Base-by-base conservation (phyloP, 2,113 vertebrate species). In the Gallinago paraguaiae region DNA sequence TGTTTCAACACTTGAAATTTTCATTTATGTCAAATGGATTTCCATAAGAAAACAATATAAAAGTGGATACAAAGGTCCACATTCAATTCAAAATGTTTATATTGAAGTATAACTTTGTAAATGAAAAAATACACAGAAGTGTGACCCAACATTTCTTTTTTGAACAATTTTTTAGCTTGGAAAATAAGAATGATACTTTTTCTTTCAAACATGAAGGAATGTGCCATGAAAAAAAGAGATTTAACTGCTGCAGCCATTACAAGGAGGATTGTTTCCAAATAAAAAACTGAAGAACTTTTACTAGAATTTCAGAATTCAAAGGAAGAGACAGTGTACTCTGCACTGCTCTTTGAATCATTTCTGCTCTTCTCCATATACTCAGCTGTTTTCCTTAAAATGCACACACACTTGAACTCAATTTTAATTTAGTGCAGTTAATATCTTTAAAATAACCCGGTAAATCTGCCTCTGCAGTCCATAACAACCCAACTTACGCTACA, bases 391-490 rank as follows among this genome's bases (percentile, higher is more conserved):
- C 24, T 90, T 70, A 39, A 57, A 77, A 85, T 0, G 0, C 22
- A 57, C 12, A 50, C 4, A 37, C 5, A 33, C 10, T 14, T 63
- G 6, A 86, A 89, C 4, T 48, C 10, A 88, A 76, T 76, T 91
- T 63, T 75, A 86, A 39, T 39, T 39, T 39, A 79, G 9, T 37
- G 57, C 28, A 71, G 35, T 0, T 0, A 88, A 83, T 39, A 74
- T 5, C 31, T 67, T 70, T 41, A 67, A 61, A 77, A 83, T 54
- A 65, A 86, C 8, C 22, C 67, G 11, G 25, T 35, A 70, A 86
- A 65, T n/a, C 59, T 0, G 0, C 8, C n/a, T 70, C 31, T 88
- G 30, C 11, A 17, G 61, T 85, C 17, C 7, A 0, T 48, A 71
- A 84, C 13, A 76, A 56, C 18, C 16, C 33, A 82, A 77, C 13